A percentile compares a stretch with the other conserved stretches of the same genome.
phyloP scores from a whole-genome alignment of 2,888 invertebrate species.

The Deilephila elpenor region DNA sequence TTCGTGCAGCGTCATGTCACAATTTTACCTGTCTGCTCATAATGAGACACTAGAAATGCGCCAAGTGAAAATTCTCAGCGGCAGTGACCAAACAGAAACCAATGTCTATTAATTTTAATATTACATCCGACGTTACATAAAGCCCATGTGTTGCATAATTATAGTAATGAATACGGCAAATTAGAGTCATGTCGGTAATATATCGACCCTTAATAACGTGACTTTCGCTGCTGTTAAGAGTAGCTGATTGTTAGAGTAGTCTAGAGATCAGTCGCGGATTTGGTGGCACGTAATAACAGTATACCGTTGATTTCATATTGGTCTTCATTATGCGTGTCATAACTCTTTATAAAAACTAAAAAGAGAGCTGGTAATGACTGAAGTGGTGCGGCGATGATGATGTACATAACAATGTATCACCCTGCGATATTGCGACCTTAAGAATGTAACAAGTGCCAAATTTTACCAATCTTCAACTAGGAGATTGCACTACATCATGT shows the following conservation, averaged over 20 bases:
- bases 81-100: not conserved
- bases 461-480: too few relatives aligned
- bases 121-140: not conserved
- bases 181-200: conserved; percentile 9
- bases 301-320: too few relatives aligned
- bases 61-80: conserved; percentile 3
- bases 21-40: not conserved
- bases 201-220: not conserved
- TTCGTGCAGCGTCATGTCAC: not conserved
- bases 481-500: too few relatives aligned
- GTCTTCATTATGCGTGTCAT: too few relatives aligned
- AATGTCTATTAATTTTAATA: not conserved
- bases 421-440: too few relatives aligned
- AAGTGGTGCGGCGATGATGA: too few relatives aligned
- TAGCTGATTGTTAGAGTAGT: not conserved
- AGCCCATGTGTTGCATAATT: conserved; percentile 7
- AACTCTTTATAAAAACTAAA: too few relatives aligned
- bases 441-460: too few relatives aligned
- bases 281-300: too few relatives aligned
- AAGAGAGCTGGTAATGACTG: too few relatives aligned
- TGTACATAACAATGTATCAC: too few relatives aligned
- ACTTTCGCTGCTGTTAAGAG: not conserved
- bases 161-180: conserved; percentile 17
- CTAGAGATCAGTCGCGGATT: not conserved
- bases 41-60: conserved; percentile 3